phyloP scores from a whole-genome alignment of 1,140 invertebrate species.

The Aporrectodea caliginosa region DNA sequence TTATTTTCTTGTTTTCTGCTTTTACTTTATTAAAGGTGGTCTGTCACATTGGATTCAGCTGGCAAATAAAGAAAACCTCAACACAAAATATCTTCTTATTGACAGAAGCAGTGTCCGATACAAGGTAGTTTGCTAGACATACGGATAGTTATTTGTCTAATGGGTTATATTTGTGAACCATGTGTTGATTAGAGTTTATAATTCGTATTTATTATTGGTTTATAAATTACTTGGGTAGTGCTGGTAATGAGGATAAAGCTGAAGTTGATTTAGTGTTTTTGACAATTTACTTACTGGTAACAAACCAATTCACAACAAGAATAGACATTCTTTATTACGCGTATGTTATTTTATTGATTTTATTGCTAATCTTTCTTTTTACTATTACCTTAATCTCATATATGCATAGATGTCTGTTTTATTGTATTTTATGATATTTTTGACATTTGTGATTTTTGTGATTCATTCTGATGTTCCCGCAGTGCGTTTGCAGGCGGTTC shows the following conservation, averaged over 20 bases:
- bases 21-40: slow-evolving; percentile 59
- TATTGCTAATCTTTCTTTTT: no score
- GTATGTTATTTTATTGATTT: no score
- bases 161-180: not conserved
- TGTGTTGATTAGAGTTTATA: no score
- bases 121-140: slow-evolving; percentile 56
- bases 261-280: not conserved
- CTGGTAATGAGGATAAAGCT: not conserved
- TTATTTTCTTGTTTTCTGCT: slow-evolving; percentile 28
- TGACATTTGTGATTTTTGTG: no score
- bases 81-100: slow-evolving; percentile 65
- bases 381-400: no score
- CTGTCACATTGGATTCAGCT: slow-evolving; percentile 70
- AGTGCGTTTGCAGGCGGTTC: no score
- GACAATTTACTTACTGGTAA: no score
- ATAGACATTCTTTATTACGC: no score
- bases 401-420: no score
- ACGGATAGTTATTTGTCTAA: not conserved
- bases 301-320: no score
- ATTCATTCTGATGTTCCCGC: no score
- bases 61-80: slow-evolving; percentile 57
- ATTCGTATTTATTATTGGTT: not conserved
- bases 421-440: no score
- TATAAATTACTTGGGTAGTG: not conserved
- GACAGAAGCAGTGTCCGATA: slow-evolving; percentile 74